phyloP scores from a whole-genome alignment of 2,888 invertebrate genomes.

The Mongoloraphidia duomilia region DNA sequence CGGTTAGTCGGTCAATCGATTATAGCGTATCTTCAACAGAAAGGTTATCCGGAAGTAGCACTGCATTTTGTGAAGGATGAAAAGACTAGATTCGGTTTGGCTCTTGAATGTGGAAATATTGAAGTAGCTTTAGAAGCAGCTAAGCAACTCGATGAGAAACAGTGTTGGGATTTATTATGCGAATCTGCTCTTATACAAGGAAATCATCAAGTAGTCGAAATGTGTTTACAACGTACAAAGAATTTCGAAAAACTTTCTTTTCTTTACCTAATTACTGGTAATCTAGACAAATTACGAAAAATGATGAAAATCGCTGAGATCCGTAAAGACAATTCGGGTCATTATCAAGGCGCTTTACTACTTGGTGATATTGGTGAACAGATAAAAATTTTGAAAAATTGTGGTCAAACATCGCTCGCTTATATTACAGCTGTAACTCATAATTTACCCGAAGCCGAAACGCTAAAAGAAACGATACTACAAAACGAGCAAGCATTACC shows the following conservation, averaged over 20 bases:
- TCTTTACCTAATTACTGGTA: slow-evolving; percentile 94
- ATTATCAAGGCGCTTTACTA: slow-evolving; percentile 87
- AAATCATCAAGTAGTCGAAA: slow-evolving; percentile 92
- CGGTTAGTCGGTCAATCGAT: slow-evolving; percentile 97
- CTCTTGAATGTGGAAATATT: slow-evolving; percentile 95
- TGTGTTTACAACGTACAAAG: slow-evolving; percentile 99
- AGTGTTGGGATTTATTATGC: slow-evolving; percentile 91
- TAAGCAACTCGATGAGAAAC: slow-evolving; percentile 81
- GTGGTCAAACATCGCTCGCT: slow-evolving; percentile 67
- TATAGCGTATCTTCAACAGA: slow-evolving; percentile 96
- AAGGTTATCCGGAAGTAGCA: slow-evolving; percentile 98
- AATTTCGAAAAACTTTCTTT: slow-evolving; percentile 98
- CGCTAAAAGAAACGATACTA: slow-evolving; percentile 49
- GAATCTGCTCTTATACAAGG: slow-evolving; percentile 88
- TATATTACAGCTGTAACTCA: slow-evolving; percentile 92
- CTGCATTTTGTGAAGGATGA: slow-evolving; percentile 98
- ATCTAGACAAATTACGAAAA: slow-evolving; percentile 89
- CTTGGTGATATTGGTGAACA: slow-evolving; percentile 86
- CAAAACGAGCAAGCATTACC: slow-evolving; percentile 50
- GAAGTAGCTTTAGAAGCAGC: slow-evolving; percentile 96
- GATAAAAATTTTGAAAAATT: slow-evolving; percentile 64
- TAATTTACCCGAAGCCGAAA: slow-evolving; percentile 64
- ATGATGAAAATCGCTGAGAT: slow-evolving; percentile 99
- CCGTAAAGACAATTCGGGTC: slow-evolving; percentile 89
- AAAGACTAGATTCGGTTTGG: slow-evolving; percentile 88